These are phyloP conservation scores for Nyctalus aviator DNA, from an alignment of 2,797 vertebrate genomes.

Conservation along the genomic window DNA sequence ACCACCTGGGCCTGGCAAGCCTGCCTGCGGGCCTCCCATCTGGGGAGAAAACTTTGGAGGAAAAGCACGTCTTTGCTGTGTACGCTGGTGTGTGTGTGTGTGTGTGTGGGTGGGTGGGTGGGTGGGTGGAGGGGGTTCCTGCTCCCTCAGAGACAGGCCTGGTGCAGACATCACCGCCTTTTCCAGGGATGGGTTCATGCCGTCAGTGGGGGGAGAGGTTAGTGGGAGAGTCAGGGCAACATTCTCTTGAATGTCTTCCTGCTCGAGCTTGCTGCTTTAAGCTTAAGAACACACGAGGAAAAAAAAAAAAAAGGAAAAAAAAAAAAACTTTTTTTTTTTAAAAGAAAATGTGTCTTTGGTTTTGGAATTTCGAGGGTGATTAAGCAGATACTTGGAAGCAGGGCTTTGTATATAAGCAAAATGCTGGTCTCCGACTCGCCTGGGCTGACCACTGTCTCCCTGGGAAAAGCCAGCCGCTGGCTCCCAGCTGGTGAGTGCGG, in stretches of 20 bases:
- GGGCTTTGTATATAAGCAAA: constrained; percentile 46
- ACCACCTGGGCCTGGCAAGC: neutral
- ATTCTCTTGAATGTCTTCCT: neutral
- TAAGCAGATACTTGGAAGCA: constrained; percentile 42
- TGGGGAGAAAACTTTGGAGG: constrained; percentile 38
- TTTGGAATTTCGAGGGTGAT: constrained; percentile 17
- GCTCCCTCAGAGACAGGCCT: neutral
- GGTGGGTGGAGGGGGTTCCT: neutral
- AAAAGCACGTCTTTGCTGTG: neutral
- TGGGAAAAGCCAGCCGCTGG: neutral
- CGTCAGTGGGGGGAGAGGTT: neutral
- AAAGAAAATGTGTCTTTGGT: neutral
- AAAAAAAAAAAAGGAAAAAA: neutral
- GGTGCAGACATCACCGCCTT: neutral
- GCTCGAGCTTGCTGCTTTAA: neutral
- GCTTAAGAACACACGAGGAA: neutral
- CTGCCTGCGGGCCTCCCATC: neutral
- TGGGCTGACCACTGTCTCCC: neutral
- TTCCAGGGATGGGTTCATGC: neutral
- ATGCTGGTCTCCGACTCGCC: neutral
- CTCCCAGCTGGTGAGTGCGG: neutral
- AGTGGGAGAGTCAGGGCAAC: neutral
- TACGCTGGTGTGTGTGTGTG: neutral
- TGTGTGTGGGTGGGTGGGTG: neutral
- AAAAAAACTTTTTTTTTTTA: neutral